Evolutionary conservation across 1,140 invertebrate genomes (phyloP).

Genomic region (Zaprionus davidi): DNA sequence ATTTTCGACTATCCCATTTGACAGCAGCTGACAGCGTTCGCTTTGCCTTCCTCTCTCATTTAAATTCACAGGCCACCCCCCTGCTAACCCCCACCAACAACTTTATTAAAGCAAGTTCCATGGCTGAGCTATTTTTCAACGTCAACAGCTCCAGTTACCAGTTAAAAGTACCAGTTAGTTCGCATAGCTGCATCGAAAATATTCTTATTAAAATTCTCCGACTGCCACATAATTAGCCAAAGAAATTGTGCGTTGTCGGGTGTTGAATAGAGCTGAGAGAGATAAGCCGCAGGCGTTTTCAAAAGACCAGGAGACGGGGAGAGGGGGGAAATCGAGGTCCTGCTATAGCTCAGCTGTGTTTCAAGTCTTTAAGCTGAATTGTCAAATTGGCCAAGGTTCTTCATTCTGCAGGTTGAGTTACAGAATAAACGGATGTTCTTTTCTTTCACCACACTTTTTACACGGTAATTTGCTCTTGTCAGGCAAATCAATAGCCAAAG

Average conservation of each 20-base stretch:
- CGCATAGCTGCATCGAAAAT: slow-evolving; percentile 40
- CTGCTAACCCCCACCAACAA: neutral
- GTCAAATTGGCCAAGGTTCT: slow-evolving; percentile 8
- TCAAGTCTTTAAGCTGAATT: slow-evolving; percentile 6
- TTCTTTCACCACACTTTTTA: neutral
- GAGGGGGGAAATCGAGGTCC: neutral
- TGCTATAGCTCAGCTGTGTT: neutral
- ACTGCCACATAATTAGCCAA: slow-evolving; percentile 41
- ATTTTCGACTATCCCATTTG: slow-evolving; percentile 3
- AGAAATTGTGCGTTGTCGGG: slow-evolving; percentile 11
- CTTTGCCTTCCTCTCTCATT: neutral
- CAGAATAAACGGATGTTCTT: neutral
- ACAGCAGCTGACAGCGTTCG: slow-evolving; percentile 4
- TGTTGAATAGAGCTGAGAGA: neutral
- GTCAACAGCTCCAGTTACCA: slow-evolving; percentile 29
- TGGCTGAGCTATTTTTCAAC: slow-evolving; percentile 32
- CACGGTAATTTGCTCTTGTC: slow-evolving; percentile 25
- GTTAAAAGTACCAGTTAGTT: slow-evolving; percentile 12
- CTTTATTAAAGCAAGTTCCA: slow-evolving; percentile 32
- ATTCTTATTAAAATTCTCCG: slow-evolving; percentile 43
- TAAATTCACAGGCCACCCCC: neutral
- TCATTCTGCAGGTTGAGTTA: neutral
- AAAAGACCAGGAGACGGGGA: neutral
- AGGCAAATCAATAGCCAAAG: slow-evolving; percentile 49
- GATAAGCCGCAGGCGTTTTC: neutral